Evolutionary conservation across 2,888 invertebrate genomes (phyloP).

Genomic region (Sisyra terminalis): DNA sequence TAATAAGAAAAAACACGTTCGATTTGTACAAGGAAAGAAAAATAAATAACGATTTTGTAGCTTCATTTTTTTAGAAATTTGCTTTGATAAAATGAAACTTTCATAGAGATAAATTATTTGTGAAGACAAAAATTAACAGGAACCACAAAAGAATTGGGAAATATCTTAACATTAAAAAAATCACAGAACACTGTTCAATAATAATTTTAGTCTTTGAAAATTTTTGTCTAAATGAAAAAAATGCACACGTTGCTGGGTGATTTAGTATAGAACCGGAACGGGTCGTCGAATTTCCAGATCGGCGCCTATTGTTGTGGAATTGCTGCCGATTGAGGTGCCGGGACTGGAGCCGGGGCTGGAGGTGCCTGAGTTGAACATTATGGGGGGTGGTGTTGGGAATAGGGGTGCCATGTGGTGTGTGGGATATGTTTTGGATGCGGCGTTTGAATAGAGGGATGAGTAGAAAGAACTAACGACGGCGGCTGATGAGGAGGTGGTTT

Average conservation of each 20-base stretch:
- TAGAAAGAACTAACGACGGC: constrained; percentile 53
- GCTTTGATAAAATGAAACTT: no score
- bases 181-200: no score
- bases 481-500: constrained; percentile 22
- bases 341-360: constrained; percentile 27
- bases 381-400: constrained; percentile 32
- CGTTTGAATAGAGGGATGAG: constrained; percentile 40
- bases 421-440: constrained; percentile 30
- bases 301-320: constrained; percentile 8
- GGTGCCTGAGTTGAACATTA: constrained; percentile 24
- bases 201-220: no score
- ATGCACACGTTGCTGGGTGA: not conserved
- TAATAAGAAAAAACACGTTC: no score
- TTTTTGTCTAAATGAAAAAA: not conserved
- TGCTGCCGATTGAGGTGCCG: constrained; percentile 17
- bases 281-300: constrained; percentile 43
- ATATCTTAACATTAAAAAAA: no score
- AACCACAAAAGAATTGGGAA: no score
- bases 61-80: no score
- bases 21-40: no score
- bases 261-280: constrained; percentile 53
- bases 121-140: no score
- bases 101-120: no score
- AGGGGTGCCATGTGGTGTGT: constrained; percentile 34
- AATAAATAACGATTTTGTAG: no score